Evolutionary conservation across 2,888 invertebrate genomes (phyloP).

Genomic region (Eilema caniola): DNA sequence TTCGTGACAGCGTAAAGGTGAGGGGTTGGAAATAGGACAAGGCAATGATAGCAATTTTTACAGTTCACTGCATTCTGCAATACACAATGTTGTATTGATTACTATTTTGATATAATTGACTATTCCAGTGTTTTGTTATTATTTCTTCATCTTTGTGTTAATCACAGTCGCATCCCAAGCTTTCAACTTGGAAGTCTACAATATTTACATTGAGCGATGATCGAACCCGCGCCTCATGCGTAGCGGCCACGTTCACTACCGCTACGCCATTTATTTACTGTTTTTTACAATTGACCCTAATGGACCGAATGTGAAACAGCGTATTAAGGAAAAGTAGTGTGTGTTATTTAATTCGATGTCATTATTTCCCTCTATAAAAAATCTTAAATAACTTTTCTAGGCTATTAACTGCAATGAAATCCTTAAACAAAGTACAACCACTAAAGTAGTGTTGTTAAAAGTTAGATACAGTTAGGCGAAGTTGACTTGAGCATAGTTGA

Average conservation of each 20-base stretch:
- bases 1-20: conserved; percentile 39
- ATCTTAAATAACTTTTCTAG: background rate
- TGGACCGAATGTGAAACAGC: background rate
- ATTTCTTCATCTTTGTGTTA: background rate
- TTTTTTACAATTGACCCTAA: too few relatives aligned
- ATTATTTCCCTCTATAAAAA: background rate
- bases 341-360: background rate
- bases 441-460: conserved; percentile 39
- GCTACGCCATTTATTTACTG: too few relatives aligned
- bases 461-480: conserved; percentile 41
- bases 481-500: conserved; percentile 57
- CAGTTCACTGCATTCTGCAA: conserved; percentile 29
- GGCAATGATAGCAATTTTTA: conserved; percentile 47
- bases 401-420: conserved; percentile 15
- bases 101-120: conserved; percentile 20
- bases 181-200: too few relatives aligned
- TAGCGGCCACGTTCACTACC: too few relatives aligned
- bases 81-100: conserved; percentile 23
- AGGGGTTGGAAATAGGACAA: conserved; percentile 47
- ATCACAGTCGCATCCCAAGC: too few relatives aligned
- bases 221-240: too few relatives aligned
- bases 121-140: background rate
- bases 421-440: conserved; percentile 41
- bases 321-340: background rate
- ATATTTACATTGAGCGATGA: too few relatives aligned